These are phyloP conservation scores for Mesorhabditis belari DNA, from an alignment of 2,888 invertebrate species.

Conservation along the genomic window DNA sequence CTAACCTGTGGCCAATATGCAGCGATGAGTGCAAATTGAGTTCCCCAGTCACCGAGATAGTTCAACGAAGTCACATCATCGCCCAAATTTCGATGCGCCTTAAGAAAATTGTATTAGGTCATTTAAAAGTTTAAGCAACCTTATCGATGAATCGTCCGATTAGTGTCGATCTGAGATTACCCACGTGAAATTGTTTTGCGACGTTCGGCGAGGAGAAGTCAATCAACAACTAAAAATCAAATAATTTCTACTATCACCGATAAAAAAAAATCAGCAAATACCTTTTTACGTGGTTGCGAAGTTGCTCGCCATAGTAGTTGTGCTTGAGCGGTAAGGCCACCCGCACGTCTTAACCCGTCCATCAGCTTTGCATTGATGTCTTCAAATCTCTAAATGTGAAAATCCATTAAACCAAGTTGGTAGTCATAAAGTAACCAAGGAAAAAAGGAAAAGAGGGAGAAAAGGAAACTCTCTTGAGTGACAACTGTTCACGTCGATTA, in stretches of 20 bases:
- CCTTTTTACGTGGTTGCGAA: no score
- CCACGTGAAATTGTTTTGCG: slow-evolving; percentile 95
- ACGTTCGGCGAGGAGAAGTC: slow-evolving; percentile 82
- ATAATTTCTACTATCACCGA: no score
- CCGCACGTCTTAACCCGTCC: neutral
- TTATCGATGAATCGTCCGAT: slow-evolving; percentile 81
- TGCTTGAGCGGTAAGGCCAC: neutral
- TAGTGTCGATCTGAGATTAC: slow-evolving; percentile 90
- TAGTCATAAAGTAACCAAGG: slow-evolving; percentile 13
- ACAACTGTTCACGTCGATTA: no score
- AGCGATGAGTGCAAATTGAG: slow-evolving; percentile 73
- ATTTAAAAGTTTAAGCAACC: slow-evolving; percentile 55
- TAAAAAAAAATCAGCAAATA: no score
- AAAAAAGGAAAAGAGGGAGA: slow-evolving; percentile 1
- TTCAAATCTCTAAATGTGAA: no score
- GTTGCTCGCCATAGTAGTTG: no score
- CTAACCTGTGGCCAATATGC: slow-evolving; percentile 43
- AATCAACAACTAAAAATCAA: slow-evolving; percentile 25
- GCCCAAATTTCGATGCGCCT: slow-evolving; percentile 61
- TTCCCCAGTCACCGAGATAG: slow-evolving; percentile 97
- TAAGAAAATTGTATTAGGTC: slow-evolving; percentile 4
- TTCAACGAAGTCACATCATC: slow-evolving; percentile 76
- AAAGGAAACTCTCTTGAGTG: no score
- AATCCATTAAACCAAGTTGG: slow-evolving; percentile 13
- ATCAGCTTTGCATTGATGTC: no score